These are phyloP conservation scores for Caenorhabditis doughertyi DNA, from an alignment of 2,888 invertebrate genomes.

Conservation along the genomic window DNA sequence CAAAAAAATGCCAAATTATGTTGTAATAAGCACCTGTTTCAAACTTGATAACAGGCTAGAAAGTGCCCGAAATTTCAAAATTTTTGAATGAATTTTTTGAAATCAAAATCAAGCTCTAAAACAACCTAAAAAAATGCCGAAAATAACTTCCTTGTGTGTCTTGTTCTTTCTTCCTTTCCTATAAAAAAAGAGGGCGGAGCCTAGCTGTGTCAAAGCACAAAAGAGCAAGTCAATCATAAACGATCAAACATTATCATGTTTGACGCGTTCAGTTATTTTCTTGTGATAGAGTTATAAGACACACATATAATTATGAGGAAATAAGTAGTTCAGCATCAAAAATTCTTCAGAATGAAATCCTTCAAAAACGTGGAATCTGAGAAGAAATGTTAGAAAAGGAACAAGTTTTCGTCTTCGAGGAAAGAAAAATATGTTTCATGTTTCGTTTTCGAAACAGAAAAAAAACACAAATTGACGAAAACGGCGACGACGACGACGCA, in stretches of 20 bases:
- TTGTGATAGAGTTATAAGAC: not conserved
- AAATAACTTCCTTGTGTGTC: not conserved
- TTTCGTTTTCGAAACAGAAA: constrained; percentile 11
- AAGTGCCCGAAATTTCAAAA: too few species aligned
- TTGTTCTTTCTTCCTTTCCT: not conserved
- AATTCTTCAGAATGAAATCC: not conserved
- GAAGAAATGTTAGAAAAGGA: not conserved
- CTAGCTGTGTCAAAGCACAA: constrained; percentile 28
- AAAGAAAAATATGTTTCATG: constrained; percentile 7
- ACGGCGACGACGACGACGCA: not conserved
- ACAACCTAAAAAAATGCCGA: not conserved
- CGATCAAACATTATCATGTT: constrained; percentile 46
- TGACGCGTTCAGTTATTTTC: constrained; percentile 7
- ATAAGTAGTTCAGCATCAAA: not conserved
- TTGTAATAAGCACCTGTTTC: too few species aligned
- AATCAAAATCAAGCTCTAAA: too few species aligned
- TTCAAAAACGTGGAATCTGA: not conserved
- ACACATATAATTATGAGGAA: not conserved
- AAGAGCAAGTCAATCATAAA: constrained; percentile 56
- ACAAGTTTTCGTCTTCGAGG: not conserved
- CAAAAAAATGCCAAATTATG: too few species aligned
- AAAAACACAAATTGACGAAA: too few species aligned
- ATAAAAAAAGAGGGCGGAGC: constrained; percentile 5
- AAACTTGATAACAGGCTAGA: too few species aligned
- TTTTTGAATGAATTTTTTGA: too few species aligned